These are phyloP conservation scores for Chalcis sispes DNA, from an alignment of 2,888 invertebrate genomes.

Conservation along the genomic window DNA sequence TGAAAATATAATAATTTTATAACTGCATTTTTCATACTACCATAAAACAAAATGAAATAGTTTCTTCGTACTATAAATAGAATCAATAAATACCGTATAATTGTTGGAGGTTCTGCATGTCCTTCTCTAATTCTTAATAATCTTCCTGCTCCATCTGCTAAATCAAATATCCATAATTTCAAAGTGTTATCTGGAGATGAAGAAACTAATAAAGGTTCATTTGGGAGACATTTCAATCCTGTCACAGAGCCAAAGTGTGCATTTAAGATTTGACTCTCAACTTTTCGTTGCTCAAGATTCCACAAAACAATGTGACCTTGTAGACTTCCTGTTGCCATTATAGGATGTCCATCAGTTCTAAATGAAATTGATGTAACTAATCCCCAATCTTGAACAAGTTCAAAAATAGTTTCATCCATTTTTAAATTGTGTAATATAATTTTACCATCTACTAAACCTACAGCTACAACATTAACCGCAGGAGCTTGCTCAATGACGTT, in stretches of 20 bases:
- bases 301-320: slow-evolving; percentile 94
- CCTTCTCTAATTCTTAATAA: slow-evolving; percentile 89
- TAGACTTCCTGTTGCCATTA: slow-evolving; percentile 90
- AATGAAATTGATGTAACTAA: slow-evolving; percentile 90
- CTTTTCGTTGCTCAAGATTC: slow-evolving; percentile 90
- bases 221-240: slow-evolving; percentile 89
- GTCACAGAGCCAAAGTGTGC: slow-evolving; percentile 88
- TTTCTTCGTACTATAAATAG: neutral
- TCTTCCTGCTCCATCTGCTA: slow-evolving; percentile 92
- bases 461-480: slow-evolving; percentile 92
- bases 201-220: slow-evolving; percentile 93
- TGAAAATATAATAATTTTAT: slow-evolving; percentile 7
- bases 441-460: slow-evolving; percentile 89
- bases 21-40: neutral
- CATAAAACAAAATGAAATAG: neutral
- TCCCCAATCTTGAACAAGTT: slow-evolving; percentile 95
- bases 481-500: slow-evolving; percentile 91
- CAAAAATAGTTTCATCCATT: slow-evolving; percentile 88
- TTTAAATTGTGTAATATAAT: slow-evolving; percentile 93
- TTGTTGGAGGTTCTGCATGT: slow-evolving; percentile 88
- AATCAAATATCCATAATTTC: slow-evolving; percentile 94
- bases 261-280: slow-evolving; percentile 87
- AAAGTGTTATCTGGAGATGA: slow-evolving; percentile 96
- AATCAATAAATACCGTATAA: slow-evolving; percentile 75
- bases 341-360: slow-evolving; percentile 88